A percentile compares a stretch with the other conserved stretches of the same genome.
These are phyloP conservation scores for Hippocampus mohnikei DNA, from an alignment of 2,113 vertebrate genomes.

Conservation along the genomic window DNA sequence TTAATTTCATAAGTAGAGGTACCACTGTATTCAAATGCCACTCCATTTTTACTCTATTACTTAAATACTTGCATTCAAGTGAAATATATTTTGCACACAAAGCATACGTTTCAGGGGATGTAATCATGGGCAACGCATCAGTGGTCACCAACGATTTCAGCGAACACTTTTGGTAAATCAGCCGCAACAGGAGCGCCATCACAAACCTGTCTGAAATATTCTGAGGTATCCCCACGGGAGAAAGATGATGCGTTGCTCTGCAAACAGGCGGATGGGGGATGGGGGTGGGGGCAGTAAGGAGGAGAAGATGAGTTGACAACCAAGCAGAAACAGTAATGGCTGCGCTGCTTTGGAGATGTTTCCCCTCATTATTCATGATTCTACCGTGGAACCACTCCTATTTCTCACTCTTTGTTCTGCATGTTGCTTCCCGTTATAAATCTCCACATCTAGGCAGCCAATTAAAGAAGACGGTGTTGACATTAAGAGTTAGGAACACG, in stretches of 20 bases:
- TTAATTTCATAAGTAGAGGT: too few species aligned
- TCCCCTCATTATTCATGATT: conserved; percentile 61
- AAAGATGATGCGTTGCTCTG: conserved; percentile 51
- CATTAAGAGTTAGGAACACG: background rate
- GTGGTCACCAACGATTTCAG: conserved; percentile 60
- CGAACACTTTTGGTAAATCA: conserved; percentile 37
- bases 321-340: conserved; percentile 44
- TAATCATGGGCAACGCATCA: conserved; percentile 36
- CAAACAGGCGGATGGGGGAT: conserved; percentile 25
- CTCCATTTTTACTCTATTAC: too few species aligned
- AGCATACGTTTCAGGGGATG: conserved; percentile 22
- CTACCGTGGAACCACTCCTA: conserved; percentile 28
- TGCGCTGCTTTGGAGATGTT: conserved; percentile 43
- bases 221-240: conserved; percentile 57
- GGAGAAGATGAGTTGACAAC: conserved; percentile 55
- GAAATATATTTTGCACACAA: background rate
- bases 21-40: too few species aligned
- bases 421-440: conserved; percentile 48
- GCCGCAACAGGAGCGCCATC: conserved; percentile 46
- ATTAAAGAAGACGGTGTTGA: conserved; percentile 37
- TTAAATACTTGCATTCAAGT: background rate
- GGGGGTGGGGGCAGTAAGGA: conserved; percentile 39
- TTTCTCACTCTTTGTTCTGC: conserved; percentile 26
- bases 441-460: conserved; percentile 55
- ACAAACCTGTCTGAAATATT: conserved; percentile 57